These are phyloP conservation scores for Tenthredo amoena DNA, from an alignment of 2,888 invertebrate genomes.

Conservation along the genomic window DNA sequence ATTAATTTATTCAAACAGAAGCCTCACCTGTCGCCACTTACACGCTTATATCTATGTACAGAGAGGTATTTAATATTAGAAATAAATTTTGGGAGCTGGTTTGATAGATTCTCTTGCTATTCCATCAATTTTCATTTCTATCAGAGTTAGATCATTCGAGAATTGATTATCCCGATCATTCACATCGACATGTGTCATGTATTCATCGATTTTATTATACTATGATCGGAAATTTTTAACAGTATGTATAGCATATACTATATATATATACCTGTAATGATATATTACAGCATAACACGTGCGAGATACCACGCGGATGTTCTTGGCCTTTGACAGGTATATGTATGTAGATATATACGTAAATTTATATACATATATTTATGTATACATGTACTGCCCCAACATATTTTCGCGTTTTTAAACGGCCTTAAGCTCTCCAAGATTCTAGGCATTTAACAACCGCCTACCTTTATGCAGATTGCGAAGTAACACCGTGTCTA, in stretches of 20 bases:
- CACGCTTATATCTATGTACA: neutral
- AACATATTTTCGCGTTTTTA: neutral
- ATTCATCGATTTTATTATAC: too few species aligned
- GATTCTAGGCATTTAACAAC: neutral
- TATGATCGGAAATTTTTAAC: too few species aligned
- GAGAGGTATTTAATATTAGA: neutral
- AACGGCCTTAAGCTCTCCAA: neutral
- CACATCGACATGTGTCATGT: too few species aligned
- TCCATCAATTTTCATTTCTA: too few species aligned
- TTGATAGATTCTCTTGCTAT: too few species aligned
- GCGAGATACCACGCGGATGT: conserved; percentile 3
- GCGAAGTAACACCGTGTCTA: neutral
- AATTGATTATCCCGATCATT: too few species aligned
- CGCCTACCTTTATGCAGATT: conserved; percentile 5
- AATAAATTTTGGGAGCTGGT: neutral
- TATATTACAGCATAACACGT: neutral
- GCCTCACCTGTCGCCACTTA: neutral
- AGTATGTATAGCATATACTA: too few species aligned
- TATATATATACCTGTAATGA: neutral
- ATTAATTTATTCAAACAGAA: conserved; percentile 1
- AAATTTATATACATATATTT: neutral
- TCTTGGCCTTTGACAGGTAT: neutral
- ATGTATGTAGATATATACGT: neutral
- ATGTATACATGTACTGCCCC: neutral
- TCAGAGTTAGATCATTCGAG: too few species aligned